A percentile compares a stretch with the other conserved stretches of the same genome.
Conservation (phyloP, 2,797 vertebrate genomes). For the Acanthis flammea region DNA sequence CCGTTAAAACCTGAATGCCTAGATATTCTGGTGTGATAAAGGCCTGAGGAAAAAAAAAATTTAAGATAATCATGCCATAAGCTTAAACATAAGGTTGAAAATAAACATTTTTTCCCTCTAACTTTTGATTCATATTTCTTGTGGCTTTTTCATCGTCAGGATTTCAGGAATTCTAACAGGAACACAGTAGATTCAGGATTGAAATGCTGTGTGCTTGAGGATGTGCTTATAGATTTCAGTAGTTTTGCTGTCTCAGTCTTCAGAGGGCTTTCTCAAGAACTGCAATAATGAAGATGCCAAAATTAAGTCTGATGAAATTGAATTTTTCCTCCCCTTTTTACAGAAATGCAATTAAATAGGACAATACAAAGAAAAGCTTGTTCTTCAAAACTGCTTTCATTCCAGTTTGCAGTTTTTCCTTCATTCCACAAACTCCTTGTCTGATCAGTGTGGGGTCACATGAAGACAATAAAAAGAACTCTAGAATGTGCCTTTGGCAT, state of each 20-base stretch:
- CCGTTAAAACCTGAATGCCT: neutral
- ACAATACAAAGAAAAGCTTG: neutral
- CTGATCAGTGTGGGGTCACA: neutral
- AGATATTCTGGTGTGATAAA: neutral
- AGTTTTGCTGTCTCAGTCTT: neutral
- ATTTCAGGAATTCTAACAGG: neutral
- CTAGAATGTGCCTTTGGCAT: neutral
- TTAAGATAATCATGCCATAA: neutral
- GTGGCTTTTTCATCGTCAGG: neutral
- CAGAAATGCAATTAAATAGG: slow-evolving; percentile 21
- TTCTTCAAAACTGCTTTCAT: neutral
- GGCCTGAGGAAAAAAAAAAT: neutral
- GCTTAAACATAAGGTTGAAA: neutral
- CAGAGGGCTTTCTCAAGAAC: neutral
- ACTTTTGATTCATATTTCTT: neutral
- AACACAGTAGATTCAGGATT: neutral
- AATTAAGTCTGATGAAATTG: slow-evolving; percentile 25
- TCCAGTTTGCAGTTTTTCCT: neutral
- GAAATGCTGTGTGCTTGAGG: neutral
- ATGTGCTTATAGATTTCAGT: neutral
- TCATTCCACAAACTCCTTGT: neutral
- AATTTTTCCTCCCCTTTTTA: neutral
- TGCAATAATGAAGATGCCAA: neutral
- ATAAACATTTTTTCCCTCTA: neutral
- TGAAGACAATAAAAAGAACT: neutral